Conservation (phyloP, 1,140 invertebrate genomes). For the Arctopsyche grandis region DNA sequence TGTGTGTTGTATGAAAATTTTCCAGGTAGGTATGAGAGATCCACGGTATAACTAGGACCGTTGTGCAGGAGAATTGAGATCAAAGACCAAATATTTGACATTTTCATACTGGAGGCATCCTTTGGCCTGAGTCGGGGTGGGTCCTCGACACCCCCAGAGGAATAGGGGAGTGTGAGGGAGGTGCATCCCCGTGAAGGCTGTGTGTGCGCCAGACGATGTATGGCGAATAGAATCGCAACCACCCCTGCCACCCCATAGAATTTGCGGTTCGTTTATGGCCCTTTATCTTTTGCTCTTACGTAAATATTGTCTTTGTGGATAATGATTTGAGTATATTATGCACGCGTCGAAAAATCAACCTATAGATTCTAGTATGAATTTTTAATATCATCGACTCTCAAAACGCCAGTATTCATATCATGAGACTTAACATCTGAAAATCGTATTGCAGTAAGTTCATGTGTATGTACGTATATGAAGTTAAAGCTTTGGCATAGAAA, state of each 20-base stretch:
- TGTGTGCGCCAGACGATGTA: slow-evolving; percentile 23
- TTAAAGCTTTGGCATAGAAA: too few species aligned
- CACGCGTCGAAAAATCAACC: slow-evolving; percentile 30
- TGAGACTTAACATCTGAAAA: too few species aligned
- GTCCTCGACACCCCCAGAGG: background rate
- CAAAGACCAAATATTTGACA: slow-evolving; percentile 54
- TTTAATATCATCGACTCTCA: background rate
- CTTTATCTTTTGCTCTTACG: slow-evolving; percentile 47
- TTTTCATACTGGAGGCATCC: slow-evolving; percentile 51
- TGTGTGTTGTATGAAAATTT: background rate
- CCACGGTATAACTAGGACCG: background rate
- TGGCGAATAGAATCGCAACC: slow-evolving; percentile 38
- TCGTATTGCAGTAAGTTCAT: too few species aligned
- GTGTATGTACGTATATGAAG: too few species aligned
- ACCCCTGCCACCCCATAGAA: slow-evolving; percentile 40
- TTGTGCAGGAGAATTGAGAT: slow-evolving; percentile 39
- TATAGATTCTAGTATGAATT: background rate
- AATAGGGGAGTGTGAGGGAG: background rate
- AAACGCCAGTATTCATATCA: too few species aligned
- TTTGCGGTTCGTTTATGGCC: slow-evolving; percentile 53
- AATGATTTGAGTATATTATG: slow-evolving; percentile 38
- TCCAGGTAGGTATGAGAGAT: background rate
- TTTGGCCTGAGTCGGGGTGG: slow-evolving; percentile 38
- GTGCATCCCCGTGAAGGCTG: slow-evolving; percentile 9
- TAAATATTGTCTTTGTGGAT: slow-evolving; percentile 45